phyloP scores from a whole-genome alignment of 2,113 vertebrate species.

The Alces alces region DNA sequence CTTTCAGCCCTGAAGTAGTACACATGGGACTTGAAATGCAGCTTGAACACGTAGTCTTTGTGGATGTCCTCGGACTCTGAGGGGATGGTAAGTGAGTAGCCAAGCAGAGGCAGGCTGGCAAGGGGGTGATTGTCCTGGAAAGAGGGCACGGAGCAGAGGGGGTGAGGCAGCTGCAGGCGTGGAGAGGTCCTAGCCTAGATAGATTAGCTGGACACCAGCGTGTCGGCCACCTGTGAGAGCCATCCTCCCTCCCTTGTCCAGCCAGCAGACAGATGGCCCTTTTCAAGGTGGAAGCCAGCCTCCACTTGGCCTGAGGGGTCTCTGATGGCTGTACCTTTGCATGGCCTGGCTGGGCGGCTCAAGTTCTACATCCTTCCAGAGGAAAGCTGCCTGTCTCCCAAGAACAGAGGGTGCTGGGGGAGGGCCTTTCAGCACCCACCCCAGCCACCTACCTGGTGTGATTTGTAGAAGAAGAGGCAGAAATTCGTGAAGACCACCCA shows the following conservation, averaged over 20 bases:
- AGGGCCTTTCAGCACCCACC: neutral
- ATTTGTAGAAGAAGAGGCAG: conserved; percentile 99
- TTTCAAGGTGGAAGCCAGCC: too few relatives aligned
- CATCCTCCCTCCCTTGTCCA: neutral
- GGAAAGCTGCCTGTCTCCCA: neutral
- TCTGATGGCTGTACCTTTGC: fast-evolving
- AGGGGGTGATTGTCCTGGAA: conserved; percentile 95
- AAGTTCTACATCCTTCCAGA: neutral
- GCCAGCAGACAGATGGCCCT: neutral
- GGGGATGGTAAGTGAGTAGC: conserved; percentile 95
- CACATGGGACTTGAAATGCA: conserved; percentile 98
- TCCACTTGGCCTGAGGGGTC: neutral
- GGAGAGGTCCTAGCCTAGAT: neutral
- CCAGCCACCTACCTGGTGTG: conserved; percentile 89
- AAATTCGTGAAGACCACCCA: conserved; percentile 99
- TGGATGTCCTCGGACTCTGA: conserved; percentile 95
- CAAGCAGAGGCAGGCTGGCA: conserved; percentile 95
- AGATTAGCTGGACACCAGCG: neutral
- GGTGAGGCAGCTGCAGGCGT: fast-evolving
- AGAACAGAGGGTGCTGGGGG: fast-evolving
- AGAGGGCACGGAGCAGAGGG: neutral
- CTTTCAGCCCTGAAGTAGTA: conserved; percentile 99
- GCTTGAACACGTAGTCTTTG: conserved; percentile 98
- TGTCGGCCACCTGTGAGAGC: fast-evolving
- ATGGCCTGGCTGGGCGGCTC: neutral